These are phyloP conservation scores for Chloroclysta siterata DNA, from an alignment of 2,888 invertebrate species.

Conservation along the genomic window DNA sequence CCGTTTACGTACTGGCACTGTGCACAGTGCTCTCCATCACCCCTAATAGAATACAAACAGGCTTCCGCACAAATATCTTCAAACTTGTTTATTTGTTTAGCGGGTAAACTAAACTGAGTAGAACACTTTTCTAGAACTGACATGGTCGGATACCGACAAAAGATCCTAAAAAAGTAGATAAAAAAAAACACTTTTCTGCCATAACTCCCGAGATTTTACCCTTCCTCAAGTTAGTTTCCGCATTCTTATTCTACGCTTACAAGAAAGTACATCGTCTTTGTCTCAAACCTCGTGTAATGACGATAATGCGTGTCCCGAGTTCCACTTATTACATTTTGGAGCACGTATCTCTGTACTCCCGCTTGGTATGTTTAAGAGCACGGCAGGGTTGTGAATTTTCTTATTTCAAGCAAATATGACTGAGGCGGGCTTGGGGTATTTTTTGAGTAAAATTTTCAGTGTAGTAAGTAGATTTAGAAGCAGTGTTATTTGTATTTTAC, in stretches of 20 bases:
- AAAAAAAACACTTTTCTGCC: no score
- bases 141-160: no score
- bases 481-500: no score
- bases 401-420: conserved; percentile 4
- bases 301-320: conserved; percentile 41
- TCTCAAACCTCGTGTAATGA: conserved; percentile 40
- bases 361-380: conserved; percentile 56
- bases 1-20: no score
- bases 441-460: not conserved
- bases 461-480: not conserved
- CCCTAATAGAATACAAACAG: no score
- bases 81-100: no score
- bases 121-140: no score
- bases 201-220: not conserved
- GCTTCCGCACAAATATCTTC: no score
- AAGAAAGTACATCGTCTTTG: conserved; percentile 19
- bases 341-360: conserved; percentile 50
- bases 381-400: conserved; percentile 10
- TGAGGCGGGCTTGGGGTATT: not conserved
- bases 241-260: conserved; percentile 12
- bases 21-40: no score
- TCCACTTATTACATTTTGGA: conserved; percentile 60
- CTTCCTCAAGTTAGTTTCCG: conserved; percentile 2
- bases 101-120: no score
- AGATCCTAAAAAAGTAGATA: no score